Base-by-base conservation (phyloP, 2,113 vertebrate species). In the Chloroceryle aenea region DNA sequence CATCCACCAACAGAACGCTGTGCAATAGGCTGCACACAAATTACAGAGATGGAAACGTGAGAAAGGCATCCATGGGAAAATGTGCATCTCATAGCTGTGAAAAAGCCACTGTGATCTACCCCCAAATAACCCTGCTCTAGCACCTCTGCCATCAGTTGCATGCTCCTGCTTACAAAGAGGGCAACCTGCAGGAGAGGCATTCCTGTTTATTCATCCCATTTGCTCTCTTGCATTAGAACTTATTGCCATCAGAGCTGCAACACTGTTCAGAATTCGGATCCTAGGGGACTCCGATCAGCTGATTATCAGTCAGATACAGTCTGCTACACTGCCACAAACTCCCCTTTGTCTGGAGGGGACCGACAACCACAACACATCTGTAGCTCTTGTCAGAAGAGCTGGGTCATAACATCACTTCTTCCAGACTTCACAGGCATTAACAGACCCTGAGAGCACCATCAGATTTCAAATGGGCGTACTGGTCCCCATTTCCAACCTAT, bases 241-340 rank as follows among this genome's bases (percentile, higher is more conserved):
- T 40, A 36, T 48, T 73, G n/a, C 34, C 14, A 58, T 14, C 66
- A 79, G 52, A 61, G 40, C n/a, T 43, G 27, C 15, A 19, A 32
- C 47, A 47, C 4, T 77, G 27, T 59, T 55, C 42, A 52, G 21
- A 84, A 72, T 43, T 43, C 23, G 17, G 23, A 29, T 72, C 40
- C 26, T 36, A 56, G 0, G 1, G 20, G 34, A n/a, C 26, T 42
- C 19, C 30, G 64, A 6, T n/a, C 8, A 6, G 6, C 34, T 8
- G 18, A 30, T 3, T 64, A 73, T 12, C 26, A 45, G 27, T 38
- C 36, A 55, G 61, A 25, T 27, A n/a, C 27, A 74, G 50, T 13
- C 23, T 16, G 4, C 58, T 22, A 15, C 8, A 38, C 5, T 68
- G 47, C 48, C 9, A 17, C 50, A 30, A 47, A 27, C 53, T 25